Percentiles rank a stretch among this genome's conserved stretches.
Conservation (phyloP, 2,888 invertebrate genomes). For the Euplagia quadripunctaria region DNA sequence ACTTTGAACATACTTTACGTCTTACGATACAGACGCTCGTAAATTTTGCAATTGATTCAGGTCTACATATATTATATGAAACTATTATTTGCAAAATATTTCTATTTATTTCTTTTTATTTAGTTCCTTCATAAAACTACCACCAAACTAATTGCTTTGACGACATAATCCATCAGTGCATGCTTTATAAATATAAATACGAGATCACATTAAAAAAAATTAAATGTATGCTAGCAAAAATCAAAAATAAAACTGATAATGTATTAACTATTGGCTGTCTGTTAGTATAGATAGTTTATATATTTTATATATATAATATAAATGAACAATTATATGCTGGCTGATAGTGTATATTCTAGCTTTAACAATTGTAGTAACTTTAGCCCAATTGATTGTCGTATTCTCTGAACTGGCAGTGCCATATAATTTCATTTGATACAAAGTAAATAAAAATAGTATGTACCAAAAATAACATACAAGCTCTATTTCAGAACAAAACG, state of each 20-base stretch:
- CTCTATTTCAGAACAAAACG: constrained; percentile 23
- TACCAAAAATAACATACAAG: background rate
- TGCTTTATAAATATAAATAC: background rate
- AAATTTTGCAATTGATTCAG: no score
- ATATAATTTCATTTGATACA: background rate
- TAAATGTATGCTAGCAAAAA: background rate
- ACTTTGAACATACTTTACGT: no score
- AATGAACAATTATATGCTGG: background rate
- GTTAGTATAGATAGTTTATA: background rate
- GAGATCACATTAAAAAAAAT: background rate
- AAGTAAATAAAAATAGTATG: background rate
- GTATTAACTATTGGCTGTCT: background rate
- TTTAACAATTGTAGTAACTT: background rate
- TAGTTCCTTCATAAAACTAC: background rate
- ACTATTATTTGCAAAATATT: background rate
- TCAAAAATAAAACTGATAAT: background rate
- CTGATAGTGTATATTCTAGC: background rate
- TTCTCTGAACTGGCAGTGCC: background rate
- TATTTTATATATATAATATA: background rate
- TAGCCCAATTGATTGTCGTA: no score
- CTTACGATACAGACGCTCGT: no score
- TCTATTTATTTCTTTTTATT: no score
- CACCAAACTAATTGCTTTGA: no score
- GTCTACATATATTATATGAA: no score
- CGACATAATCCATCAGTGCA: background rate